A percentile compares a stretch with the other conserved stretches of the same genome.
Evolutionary conservation across 2,888 invertebrate genomes (phyloP).

Genomic region (Rhingia rostrata): DNA sequence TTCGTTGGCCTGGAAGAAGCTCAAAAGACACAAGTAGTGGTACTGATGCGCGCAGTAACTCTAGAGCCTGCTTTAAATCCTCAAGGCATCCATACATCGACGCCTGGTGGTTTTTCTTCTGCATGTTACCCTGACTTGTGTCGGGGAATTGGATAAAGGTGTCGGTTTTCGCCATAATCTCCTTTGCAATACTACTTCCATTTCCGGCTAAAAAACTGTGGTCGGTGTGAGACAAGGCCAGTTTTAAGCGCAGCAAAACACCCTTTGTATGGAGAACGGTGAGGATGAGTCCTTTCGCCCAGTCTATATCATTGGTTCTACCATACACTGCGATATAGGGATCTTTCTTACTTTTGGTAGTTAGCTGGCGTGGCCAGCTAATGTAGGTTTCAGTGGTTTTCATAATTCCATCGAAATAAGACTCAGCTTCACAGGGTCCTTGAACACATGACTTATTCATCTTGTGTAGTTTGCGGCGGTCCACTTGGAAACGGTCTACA

Average conservation of each 20-base stretch:
- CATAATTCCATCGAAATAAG: constrained; percentile 87
- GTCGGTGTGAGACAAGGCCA: constrained; percentile 98
- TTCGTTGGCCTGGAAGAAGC: constrained; percentile 91
- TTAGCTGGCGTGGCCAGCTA: constrained; percentile 98
- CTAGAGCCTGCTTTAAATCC: constrained; percentile 91
- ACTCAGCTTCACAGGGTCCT: constrained; percentile 81
- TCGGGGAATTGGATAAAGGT: constrained; percentile 99
- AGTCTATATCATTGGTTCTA: constrained; percentile 88
- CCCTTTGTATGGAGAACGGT: constrained; percentile 94
- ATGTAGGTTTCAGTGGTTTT: constrained; percentile 94
- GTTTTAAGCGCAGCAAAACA: constrained; percentile 97
- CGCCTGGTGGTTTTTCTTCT: constrained; percentile 98
- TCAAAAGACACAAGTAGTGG: constrained; percentile 97
- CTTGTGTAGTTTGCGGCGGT: constrained; percentile 94
- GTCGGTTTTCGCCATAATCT: constrained; percentile 95
- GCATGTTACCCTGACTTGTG: constrained; percentile 94
- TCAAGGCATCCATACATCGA: constrained; percentile 96
- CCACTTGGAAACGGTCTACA: constrained; percentile 96
- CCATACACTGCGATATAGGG: constrained; percentile 96
- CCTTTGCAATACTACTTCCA: constrained; percentile 86
- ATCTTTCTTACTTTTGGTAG: constrained; percentile 99
- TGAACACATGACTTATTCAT: constrained; percentile 89
- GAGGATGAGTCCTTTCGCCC: constrained; percentile 93
- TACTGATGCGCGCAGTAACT: constrained; percentile 91
- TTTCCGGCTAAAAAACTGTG: constrained; percentile 99